Conservation (phyloP, 2,113 vertebrate genomes). For the Lophotis ruficrista region DNA sequence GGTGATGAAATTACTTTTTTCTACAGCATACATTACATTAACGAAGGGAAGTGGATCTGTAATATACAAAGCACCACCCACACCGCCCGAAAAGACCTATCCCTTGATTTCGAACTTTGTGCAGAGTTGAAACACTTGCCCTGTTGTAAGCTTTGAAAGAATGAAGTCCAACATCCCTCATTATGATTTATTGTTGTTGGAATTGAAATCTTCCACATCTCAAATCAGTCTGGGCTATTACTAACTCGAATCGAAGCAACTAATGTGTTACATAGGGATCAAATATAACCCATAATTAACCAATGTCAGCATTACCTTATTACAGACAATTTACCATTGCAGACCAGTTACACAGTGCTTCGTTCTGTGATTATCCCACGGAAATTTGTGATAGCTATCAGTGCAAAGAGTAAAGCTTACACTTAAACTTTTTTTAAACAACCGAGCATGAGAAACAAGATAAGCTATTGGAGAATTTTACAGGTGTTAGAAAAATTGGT, state of each 20-base stretch:
- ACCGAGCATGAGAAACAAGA: neutral
- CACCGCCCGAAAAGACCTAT: neutral
- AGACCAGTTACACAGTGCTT: constrained; percentile 33
- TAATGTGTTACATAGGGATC: neutral
- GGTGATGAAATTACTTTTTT: neutral
- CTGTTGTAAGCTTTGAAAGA: neutral
- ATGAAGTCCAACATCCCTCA: neutral
- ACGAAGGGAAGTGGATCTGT: neutral
- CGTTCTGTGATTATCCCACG: constrained; percentile 30
- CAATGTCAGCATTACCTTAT: neutral
- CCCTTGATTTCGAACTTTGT: neutral
- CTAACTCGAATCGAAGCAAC: neutral
- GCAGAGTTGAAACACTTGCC: neutral
- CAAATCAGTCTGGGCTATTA: neutral
- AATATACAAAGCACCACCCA: neutral
- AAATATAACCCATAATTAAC: constrained; percentile 55
- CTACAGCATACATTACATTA: neutral
- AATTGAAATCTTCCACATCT: neutral
- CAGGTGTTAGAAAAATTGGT: constrained; percentile 30
- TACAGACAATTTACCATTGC: constrained; percentile 25
- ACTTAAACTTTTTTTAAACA: neutral
- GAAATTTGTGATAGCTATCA: constrained; percentile 30
- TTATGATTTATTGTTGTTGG: constrained; percentile 13
- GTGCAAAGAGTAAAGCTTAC: neutral
- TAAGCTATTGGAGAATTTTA: neutral